These are phyloP conservation scores for Percina caprodes DNA, from an alignment of 2,113 vertebrate species.

Conservation along the genomic window DNA sequence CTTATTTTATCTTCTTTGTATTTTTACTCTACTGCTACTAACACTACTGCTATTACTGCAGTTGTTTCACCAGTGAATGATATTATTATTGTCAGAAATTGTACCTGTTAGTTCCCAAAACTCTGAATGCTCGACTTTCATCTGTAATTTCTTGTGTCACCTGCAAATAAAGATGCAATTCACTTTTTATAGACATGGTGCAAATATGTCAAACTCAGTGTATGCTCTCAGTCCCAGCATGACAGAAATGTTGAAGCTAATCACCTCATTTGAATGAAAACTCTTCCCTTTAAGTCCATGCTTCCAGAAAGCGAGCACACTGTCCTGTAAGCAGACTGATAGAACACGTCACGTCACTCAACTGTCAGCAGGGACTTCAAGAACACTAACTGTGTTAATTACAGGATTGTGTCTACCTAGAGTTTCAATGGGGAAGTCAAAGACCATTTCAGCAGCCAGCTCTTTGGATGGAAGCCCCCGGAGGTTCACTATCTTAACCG, in stretches of 20 bases:
- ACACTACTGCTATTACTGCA: too few species aligned
- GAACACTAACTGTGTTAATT: background rate
- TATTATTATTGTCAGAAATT: background rate
- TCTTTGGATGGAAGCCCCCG: slow-evolving; percentile 82
- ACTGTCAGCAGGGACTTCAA: background rate
- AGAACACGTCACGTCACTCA: slow-evolving; percentile 32
- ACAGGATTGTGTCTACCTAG: slow-evolving; percentile 79
- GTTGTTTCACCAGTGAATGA: background rate
- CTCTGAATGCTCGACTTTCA: slow-evolving; percentile 86
- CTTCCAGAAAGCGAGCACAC: slow-evolving; percentile 91
- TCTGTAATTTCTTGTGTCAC: slow-evolving; percentile 92
- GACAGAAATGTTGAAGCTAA: background rate
- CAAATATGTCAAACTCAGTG: background rate
- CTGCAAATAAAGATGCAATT: slow-evolving; percentile 68
- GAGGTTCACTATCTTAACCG: slow-evolving; percentile 87
- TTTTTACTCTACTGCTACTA: background rate
- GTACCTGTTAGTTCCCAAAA: slow-evolving; percentile 90
- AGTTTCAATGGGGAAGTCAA: slow-evolving; percentile 89
- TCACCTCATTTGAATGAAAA: slow-evolving; percentile 87
- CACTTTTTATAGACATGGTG: background rate
- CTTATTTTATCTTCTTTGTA: background rate
- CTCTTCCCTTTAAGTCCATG: slow-evolving; percentile 90
- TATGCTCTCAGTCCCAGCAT: background rate
- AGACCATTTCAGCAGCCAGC: slow-evolving; percentile 83
- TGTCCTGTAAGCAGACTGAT: slow-evolving; percentile 90